Evolutionary conservation across 2,888 invertebrate species (phyloP).

Genomic region (Pristionchus maxplancki): DNA sequence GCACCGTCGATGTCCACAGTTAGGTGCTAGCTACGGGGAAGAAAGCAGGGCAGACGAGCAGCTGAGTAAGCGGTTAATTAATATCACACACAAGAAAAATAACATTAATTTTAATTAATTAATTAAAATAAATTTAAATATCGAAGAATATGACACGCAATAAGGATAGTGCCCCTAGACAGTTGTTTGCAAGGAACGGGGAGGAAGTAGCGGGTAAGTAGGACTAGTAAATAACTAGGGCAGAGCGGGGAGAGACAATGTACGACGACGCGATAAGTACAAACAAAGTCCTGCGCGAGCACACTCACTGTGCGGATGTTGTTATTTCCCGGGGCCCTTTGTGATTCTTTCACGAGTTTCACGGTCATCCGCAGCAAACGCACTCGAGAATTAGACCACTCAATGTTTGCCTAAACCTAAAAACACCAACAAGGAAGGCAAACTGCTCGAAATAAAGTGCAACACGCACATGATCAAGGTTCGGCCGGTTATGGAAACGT

Average conservation of each 20-base stretch:
- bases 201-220: background rate
- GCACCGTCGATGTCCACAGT: no score
- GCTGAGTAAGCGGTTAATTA: no score
- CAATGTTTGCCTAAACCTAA: background rate
- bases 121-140: no score
- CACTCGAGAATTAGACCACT: conserved; percentile 5
- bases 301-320: background rate
- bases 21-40: no score
- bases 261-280: conserved; percentile 6
- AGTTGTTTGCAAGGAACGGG: background rate
- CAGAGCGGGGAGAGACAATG: background rate
- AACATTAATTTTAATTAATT: no score
- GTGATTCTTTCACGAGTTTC: conserved; percentile 14
- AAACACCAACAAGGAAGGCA: background rate
- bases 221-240: conserved; percentile 9
- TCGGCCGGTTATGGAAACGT: background rate
- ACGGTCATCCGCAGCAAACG: conserved; percentile 17
- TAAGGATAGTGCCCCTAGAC: no score
- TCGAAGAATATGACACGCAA: no score
- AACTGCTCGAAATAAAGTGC: background rate
- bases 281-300: conserved; percentile 27
- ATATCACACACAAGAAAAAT: no score
- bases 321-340: background rate
- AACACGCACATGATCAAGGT: background rate
- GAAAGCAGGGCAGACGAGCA: no score